Evolutionary conservation across 2,888 invertebrate species (phyloP), one percentile per base, ranked within the genome.

Genomic region (Eupeodes luniger): DNA sequence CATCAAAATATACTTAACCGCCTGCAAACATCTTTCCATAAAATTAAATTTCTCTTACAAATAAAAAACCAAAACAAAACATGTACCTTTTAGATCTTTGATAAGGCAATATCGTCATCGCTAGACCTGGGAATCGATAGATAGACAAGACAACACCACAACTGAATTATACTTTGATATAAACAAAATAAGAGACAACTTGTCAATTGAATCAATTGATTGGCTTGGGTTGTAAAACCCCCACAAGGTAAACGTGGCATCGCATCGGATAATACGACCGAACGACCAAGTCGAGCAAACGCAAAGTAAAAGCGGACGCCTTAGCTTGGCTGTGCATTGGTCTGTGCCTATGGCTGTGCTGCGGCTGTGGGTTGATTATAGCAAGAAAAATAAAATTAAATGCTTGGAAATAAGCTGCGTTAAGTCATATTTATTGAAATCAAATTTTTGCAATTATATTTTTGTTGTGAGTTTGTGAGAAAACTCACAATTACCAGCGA

Each of bases 141-240:
- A 62, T 40, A 44, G 36, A 59, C 14, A 16, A 40, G 40, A 34
- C 59, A 59, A 19, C 14, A 66, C 27, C 47, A 34, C 19, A 49
- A 66, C 47, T 66, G 49, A 66, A 66, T 49, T 49, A 36, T 36
- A 66, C 66, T 66, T 47, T 49, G 62, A 62, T 62, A 40, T 40
- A 16, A 47, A 66, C 66, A 66, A 61, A 81, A 67, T 40, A 53
- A 67, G 47, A 61, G 66, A 59, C 70, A 81, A 81, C 85, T 69
- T 81, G 74, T 78, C 81, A 81, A 85, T 81, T 85, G 74, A 85
- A 81, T 85, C 70, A 85, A 77, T 81, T 78, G 81, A 55, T 59
- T 69, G 19, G 16, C 7, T 67, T 10, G 40, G 16, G 66, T 78
- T 67, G 77, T 61, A 72, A 81, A 64, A 81, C 78, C 16, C 61